A percentile compares a stretch with the other conserved stretches of the same genome.
These are phyloP conservation scores for Paradisaea rubra DNA, from an alignment of 2,113 vertebrate species.

Conservation along the genomic window DNA sequence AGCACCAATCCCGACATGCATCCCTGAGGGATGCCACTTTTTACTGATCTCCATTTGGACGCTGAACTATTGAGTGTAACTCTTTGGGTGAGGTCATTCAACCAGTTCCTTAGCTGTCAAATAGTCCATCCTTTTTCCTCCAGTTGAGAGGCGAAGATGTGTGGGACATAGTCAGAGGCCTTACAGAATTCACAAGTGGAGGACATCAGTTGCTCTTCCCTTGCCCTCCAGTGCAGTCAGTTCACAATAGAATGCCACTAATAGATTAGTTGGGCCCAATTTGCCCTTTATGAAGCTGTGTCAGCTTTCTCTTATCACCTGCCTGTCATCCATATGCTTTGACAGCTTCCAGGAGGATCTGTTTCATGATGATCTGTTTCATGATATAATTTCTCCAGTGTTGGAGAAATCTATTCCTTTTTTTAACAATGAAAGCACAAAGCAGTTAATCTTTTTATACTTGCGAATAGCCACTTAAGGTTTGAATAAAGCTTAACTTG, in stretches of 20 bases:
- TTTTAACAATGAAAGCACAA: neutral
- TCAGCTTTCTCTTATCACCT: neutral
- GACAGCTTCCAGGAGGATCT: neutral
- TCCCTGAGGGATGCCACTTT: neutral
- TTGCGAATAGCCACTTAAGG: neutral
- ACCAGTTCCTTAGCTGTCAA: neutral
- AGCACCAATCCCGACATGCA: accelerated
- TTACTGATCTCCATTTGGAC: neutral
- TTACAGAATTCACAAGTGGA: neutral
- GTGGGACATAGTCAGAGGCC: neutral
- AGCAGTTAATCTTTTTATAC: neutral
- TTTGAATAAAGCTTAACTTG: neutral
- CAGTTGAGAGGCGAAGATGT: neutral
- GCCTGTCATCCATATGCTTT: neutral
- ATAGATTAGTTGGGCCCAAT: neutral
- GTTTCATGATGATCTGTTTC: neutral
- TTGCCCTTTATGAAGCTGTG: neutral
- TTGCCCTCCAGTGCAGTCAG: neutral
- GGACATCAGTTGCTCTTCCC: neutral
- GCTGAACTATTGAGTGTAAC: neutral
- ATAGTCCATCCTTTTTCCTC: neutral
- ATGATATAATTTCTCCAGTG: neutral
- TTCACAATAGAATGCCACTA: neutral
- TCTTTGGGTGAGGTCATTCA: neutral
- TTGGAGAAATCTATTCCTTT: neutral